A percentile compares a stretch with the other conserved stretches of the same genome.
These are phyloP conservation scores for Amphipyra berbera DNA, from an alignment of 2,888 invertebrate genomes.

Conservation along the genomic window DNA sequence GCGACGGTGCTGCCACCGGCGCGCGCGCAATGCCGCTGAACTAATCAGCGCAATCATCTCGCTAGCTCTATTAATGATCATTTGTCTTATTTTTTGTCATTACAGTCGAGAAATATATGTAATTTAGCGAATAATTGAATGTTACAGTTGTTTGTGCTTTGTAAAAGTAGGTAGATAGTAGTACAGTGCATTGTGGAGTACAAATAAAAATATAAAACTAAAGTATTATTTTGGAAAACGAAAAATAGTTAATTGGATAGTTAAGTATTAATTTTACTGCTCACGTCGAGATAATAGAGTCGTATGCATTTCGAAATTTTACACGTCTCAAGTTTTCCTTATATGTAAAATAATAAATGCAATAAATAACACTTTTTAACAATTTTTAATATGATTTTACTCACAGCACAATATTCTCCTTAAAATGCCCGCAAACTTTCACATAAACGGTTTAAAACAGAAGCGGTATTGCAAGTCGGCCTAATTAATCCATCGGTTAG, in stretches of 20 bases:
- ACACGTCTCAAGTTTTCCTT: no score
- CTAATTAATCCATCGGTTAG: conserved; percentile 79
- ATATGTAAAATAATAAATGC: no score
- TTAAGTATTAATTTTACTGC: no score
- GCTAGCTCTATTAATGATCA: conserved; percentile 51
- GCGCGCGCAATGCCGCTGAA: conserved; percentile 50
- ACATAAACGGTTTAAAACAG: conserved; percentile 54
- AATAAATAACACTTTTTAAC: no score
- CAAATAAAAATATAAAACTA: conserved; percentile 1
- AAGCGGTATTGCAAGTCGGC: conserved; percentile 73
- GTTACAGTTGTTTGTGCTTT: conserved; percentile 32
- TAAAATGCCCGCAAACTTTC: conserved; percentile 51
- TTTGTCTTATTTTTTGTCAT: conserved; percentile 53
- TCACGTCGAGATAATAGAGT: no score
- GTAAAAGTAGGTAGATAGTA: conserved; percentile 6
- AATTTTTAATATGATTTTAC: background rate
- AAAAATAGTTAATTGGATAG: no score
- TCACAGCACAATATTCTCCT: conserved; percentile 46
- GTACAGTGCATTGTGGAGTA: conserved; percentile 8
- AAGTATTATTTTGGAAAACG: no score
- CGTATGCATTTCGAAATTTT: no score
- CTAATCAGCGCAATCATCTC: conserved; percentile 56
- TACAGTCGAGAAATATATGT: conserved; percentile 39
- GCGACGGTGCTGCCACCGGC: conserved; percentile 54
- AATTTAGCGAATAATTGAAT: conserved; percentile 54